Evolutionary conservation across 2,113 vertebrate species (phyloP).

Genomic region (Gallinago jamesoni): DNA sequence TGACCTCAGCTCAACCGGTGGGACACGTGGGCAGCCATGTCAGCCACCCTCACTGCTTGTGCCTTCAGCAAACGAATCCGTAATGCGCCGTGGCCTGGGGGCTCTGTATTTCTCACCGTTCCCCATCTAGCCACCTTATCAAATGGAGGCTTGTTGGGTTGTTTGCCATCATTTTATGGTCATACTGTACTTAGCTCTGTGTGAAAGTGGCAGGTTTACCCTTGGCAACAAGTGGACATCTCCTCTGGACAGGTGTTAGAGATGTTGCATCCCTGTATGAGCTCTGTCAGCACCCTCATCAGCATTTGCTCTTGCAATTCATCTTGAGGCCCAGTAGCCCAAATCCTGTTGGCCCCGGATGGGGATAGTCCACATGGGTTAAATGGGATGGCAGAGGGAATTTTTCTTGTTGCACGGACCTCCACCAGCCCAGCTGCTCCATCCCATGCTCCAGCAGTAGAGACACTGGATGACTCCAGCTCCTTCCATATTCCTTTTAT

Average conservation of each 20-base stretch:
- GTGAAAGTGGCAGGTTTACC: neutral
- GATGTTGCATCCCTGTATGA: neutral
- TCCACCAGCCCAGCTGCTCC: neutral
- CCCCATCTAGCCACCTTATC: neutral
- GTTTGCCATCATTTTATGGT: neutral
- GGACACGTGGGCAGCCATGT: rapidly evolving
- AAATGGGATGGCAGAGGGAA: neutral
- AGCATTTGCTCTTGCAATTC: neutral
- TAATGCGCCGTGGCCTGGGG: rapidly evolving
- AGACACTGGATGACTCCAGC: neutral
- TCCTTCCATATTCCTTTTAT: neutral
- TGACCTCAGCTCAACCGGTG: neutral
- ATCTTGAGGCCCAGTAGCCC: neutral
- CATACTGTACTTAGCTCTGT: rapidly evolving
- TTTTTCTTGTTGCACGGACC: rapidly evolving
- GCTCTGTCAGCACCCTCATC: neutral
- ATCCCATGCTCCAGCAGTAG: neutral
- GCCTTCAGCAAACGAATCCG: neutral
- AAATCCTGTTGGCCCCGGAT: neutral
- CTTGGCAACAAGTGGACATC: no score
- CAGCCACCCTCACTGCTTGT: neutral
- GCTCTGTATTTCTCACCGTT: rapidly evolving
- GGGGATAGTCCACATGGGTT: neutral
- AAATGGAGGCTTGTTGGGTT: rapidly evolving
- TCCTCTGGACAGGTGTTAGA: neutral